Evolutionary conservation across 1,140 invertebrate species (phyloP), one percentile per base, ranked within the genome.

Genomic region (Bombus soroeensis): DNA sequence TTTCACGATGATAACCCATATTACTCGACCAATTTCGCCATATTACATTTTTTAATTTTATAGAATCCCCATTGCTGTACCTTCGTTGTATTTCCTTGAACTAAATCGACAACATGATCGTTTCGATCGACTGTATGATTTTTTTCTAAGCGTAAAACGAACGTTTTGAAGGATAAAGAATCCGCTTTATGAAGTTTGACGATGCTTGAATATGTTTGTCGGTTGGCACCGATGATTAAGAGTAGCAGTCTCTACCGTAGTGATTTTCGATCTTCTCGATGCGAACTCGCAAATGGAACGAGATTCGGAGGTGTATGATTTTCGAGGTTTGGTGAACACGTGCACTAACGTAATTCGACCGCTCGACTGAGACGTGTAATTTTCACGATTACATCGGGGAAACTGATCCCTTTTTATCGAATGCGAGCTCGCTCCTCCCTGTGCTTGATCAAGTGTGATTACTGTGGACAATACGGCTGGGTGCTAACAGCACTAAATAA

Each of bases 311-410:
- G 68, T 10, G 28, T 82, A 73, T 74, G 81, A 83, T 86, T 89
- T 85, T 81, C 86, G 78, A 59, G 71, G 64, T 32, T 71, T 53
- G 75, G 39, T 68, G 72, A 78, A 70, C 72, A 89, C 84, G 82
- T 81, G 85, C 72, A 72, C 66, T 53, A 53, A 22, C 47, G 79
- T 79, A 82, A 90, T 90, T 87, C 89, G 78, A 83, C 47, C 88
- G 81, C 76, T 22, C n/a, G 53, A 80, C n/a, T 32, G 41, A 82
- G 80, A 83, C 82, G 80, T 91, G 72, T 91, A 91, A 91, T 91
- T 91, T 91, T 89, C 87, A 68, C 68, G 75, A 91, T 89, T 89
- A 77, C 82, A 77, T 75, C 47, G 76, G 62, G 77, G 90, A 89
- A 89, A 85, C 91, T 71, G 90, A 91, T 89, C 87, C 78, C 47